A percentile compares a stretch with the other conserved stretches of the same genome.
These are phyloP conservation scores for Gallinago solitaria DNA, from an alignment of 2,797 vertebrate genomes.

Conservation along the genomic window DNA sequence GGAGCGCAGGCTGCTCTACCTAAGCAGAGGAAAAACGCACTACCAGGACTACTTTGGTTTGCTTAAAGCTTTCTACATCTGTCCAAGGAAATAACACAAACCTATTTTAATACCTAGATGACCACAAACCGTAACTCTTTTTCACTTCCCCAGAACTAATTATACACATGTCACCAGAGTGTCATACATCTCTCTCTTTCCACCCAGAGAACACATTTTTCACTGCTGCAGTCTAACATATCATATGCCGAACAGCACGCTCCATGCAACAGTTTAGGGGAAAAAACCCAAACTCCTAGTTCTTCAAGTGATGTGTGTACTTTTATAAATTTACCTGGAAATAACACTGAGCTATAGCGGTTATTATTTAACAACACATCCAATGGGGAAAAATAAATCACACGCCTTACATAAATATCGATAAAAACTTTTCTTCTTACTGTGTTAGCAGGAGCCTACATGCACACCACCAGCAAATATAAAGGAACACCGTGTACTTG, in stretches of 20 bases:
- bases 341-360: not conserved
- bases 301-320: not conserved
- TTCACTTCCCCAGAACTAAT: not conserved
- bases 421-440: not conserved
- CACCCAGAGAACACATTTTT: not conserved
- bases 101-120: not conserved
- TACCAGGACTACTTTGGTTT: not conserved
- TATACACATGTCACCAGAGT: not conserved
- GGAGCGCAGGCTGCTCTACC: not conserved
- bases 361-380: not conserved
- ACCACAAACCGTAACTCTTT: not conserved
- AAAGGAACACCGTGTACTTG: not conserved
- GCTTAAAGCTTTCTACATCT: not conserved
- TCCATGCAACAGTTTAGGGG: not conserved
- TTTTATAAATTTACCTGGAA: not conserved
- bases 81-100: not conserved
- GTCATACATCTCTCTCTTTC: not conserved
- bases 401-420: slow-evolving; percentile 26
- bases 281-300: not conserved
- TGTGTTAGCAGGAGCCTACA: not conserved
- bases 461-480: slow-evolving; percentile 13
- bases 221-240: not conserved
- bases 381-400: not conserved
- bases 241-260: not conserved
- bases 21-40: not conserved